A percentile compares a stretch with the other conserved stretches of the same genome.
Evolutionary conservation across 53 echinoderm and acorn worm species (phyloP).

Genomic region (Mesocentrotus franciscanus): DNA sequence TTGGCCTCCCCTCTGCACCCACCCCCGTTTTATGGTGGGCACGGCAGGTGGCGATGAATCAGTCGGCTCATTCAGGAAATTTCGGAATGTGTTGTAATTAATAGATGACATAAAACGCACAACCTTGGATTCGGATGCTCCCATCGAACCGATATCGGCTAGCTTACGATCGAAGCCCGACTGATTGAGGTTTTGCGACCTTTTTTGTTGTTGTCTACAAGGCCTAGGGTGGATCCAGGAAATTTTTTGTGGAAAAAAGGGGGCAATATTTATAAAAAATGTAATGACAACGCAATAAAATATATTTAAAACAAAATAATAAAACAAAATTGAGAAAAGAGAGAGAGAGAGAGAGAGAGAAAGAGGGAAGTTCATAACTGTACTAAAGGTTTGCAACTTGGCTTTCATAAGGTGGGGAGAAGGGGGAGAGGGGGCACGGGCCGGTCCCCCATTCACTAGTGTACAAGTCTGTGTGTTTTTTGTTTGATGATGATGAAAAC

Average conservation of each 20-base stretch:
- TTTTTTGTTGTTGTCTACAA: background rate
- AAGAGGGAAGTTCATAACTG: too few species aligned
- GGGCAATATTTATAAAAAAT: too few species aligned
- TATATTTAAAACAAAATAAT: background rate
- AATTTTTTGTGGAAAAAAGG: too few species aligned
- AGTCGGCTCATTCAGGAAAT: slow-evolving; percentile 75
- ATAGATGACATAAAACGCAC: slow-evolving; percentile 41
- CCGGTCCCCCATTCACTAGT: too few species aligned
- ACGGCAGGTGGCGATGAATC: slow-evolving; percentile 29
- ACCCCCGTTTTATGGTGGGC: background rate
- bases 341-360: background rate
- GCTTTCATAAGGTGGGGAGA: too few species aligned
- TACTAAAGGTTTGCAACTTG: too few species aligned
- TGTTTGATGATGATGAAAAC: too few species aligned
- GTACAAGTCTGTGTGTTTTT: too few species aligned
- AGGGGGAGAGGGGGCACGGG: too few species aligned
- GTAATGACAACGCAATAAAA: too few species aligned
- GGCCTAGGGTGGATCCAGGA: too few species aligned
- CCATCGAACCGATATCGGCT: slow-evolving; percentile 2
- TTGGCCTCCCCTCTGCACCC: too few species aligned
- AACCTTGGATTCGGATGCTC: slow-evolving; percentile 20
- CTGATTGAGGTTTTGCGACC: background rate
- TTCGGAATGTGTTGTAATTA: slow-evolving; percentile 79
- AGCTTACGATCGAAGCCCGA: background rate
- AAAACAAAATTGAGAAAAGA: background rate